A percentile compares a stretch with the other conserved stretches of the same genome.
phyloP scores from a whole-genome alignment of 2,888 invertebrate genomes.

The Hecatera dysodea region DNA sequence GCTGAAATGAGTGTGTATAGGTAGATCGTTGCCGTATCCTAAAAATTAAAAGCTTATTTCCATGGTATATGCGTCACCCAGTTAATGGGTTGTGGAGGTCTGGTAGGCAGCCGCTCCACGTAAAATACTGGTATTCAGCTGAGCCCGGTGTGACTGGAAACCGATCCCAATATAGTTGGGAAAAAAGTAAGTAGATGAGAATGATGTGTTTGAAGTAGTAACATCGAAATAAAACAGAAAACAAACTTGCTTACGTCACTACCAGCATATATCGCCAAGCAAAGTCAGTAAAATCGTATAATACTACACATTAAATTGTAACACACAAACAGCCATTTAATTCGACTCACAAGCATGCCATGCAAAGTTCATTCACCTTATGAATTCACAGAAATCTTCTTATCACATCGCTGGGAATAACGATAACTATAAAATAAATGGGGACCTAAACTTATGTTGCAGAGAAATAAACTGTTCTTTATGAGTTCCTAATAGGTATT shows the following conservation, averaged over 20 bases:
- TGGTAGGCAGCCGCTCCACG: too few relatives aligned
- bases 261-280: neutral
- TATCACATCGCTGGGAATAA: conserved; percentile 52
- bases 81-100: too few relatives aligned
- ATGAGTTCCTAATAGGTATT: conserved; percentile 35
- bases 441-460: conserved; percentile 17
- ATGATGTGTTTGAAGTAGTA: neutral
- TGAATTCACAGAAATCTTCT: conserved; percentile 49
- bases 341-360: conserved; percentile 39
- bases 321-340: conserved; percentile 28
- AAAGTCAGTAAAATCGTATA: neutral
- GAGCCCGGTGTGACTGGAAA: too few relatives aligned
- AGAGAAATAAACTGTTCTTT: conserved; percentile 6
- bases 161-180: too few relatives aligned
- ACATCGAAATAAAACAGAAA: neutral
- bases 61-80: too few relatives aligned
- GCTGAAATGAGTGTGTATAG: too few relatives aligned
- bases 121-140: too few relatives aligned
- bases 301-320: conserved; percentile 15
- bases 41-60: too few relatives aligned
- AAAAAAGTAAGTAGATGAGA: too few relatives aligned
- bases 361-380: conserved; percentile 42
- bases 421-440: conserved; percentile 47
- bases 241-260: neutral
- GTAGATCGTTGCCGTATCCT: too few relatives aligned